These are phyloP conservation scores for Lacerta agilis DNA, from an alignment of 2,797 vertebrate species.

Conservation along the genomic window DNA sequence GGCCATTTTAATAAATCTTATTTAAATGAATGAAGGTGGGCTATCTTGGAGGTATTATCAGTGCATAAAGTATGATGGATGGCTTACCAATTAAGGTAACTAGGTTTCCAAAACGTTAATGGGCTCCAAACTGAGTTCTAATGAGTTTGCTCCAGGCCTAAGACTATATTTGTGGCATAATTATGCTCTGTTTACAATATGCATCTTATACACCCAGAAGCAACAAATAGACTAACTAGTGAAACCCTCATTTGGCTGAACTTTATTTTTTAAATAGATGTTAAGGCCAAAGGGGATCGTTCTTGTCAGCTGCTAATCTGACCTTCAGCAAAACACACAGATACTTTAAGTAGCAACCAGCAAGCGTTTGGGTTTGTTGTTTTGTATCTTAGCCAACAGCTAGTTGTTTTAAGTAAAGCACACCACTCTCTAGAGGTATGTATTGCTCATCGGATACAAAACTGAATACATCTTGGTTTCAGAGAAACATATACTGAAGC, in stretches of 20 bases:
- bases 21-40: conserved; percentile 69
- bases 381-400: background rate
- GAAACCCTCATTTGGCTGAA: conserved; percentile 13
- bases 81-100: conserved; percentile 69
- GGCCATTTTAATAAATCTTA: conserved; percentile 59
- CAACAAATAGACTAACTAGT: conserved; percentile 13
- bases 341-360: conserved; percentile 1
- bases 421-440: background rate
- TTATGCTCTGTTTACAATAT: conserved; percentile 66
- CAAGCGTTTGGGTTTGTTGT: background rate
- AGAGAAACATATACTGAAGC: background rate
- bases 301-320: conserved; percentile 6
- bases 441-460: background rate
- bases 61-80: conserved; percentile 67
- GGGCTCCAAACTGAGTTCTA: conserved; percentile 56
- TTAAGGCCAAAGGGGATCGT: background rate
- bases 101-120: conserved; percentile 62
- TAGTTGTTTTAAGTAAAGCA: background rate
- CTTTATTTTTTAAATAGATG: conserved; percentile 7
- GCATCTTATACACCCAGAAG: conserved; percentile 32
- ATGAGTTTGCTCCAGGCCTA: conserved; percentile 66
- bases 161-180: conserved; percentile 68
- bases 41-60: conserved; percentile 58
- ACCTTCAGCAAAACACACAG: background rate
- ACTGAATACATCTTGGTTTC: background rate